Evolutionary conservation across 2,113 vertebrate species (phyloP).

Genomic region (Prietella phreatophila): DNA sequence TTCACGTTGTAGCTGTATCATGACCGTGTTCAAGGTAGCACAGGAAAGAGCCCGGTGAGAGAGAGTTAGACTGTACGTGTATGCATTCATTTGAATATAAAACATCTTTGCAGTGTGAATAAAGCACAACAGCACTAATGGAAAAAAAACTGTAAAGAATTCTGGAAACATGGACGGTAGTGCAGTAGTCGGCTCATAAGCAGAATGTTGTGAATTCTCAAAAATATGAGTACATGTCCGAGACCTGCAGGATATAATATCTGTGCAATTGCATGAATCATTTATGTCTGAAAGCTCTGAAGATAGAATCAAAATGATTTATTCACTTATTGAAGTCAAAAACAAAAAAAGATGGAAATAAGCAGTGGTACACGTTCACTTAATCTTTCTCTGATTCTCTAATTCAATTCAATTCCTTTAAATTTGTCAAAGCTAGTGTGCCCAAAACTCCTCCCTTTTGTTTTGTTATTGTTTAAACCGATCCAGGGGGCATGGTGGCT

Average conservation of each 20-base stretch:
- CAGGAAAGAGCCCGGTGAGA: not conserved
- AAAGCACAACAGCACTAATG: not conserved
- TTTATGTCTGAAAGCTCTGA: constrained; percentile 2
- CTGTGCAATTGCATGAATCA: constrained; percentile 1
- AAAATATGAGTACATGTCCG: not conserved
- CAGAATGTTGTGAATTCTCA: not conserved
- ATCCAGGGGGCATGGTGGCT: no score
- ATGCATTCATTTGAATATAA: not conserved
- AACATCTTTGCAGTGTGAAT: not conserved
- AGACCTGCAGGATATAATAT: not conserved
- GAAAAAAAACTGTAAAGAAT: not conserved
- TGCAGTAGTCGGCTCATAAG: not conserved
- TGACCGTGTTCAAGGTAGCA: not conserved
- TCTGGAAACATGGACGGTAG: not conserved
- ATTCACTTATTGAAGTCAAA: not conserved
- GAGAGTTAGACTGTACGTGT: not conserved
- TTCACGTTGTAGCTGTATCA: not conserved
- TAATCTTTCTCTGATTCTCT: not conserved
- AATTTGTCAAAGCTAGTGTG: no score
- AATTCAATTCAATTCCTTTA: not conserved
- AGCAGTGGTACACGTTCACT: not conserved
- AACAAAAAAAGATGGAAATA: not conserved
- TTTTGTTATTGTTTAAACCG: no score
- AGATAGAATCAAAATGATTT: not conserved
- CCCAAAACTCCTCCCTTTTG: not conserved